A percentile compares a stretch with the other conserved stretches of the same genome.
phyloP scores from a whole-genome alignment of 2,113 vertebrate species.

The Himantopus leucocephalus region DNA sequence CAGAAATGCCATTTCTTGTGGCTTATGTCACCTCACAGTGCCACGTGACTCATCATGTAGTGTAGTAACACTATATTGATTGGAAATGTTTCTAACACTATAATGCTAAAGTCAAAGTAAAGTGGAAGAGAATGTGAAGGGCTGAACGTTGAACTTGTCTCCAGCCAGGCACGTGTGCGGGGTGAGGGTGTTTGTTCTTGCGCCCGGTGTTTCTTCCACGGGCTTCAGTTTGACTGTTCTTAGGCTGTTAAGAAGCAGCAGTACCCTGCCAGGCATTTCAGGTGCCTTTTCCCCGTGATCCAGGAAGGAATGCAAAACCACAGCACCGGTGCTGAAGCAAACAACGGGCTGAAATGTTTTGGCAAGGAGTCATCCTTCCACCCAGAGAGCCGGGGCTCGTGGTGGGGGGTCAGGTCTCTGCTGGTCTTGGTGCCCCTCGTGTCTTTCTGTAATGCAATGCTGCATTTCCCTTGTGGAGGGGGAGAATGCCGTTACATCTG shows the following conservation, averaged over 20 bases:
- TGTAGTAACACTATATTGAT: rapidly evolving
- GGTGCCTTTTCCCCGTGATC: not conserved
- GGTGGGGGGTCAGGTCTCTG: not conserved
- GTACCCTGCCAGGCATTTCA: not conserved
- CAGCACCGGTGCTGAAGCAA: not conserved
- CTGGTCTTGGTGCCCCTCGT: not conserved
- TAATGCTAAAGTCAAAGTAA: not conserved
- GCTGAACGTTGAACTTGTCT: not conserved
- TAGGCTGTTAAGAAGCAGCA: not conserved
- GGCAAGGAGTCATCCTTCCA: not conserved
- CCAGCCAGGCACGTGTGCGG: not conserved
- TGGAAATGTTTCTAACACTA: not conserved
- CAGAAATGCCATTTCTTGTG: not conserved
- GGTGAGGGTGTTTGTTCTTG: not conserved
- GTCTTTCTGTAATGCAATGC: conserved; percentile 5
- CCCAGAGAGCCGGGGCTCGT: not conserved
- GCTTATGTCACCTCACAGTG: not conserved
- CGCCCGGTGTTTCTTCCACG: not conserved
- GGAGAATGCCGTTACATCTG: not conserved
- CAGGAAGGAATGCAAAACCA: not conserved
- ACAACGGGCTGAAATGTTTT: not conserved
- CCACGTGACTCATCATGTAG: not conserved
- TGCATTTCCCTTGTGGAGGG: not conserved
- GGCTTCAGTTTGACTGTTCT: not conserved
- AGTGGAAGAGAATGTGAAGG: not conserved